A percentile compares a stretch with the other conserved stretches of the same genome.
These are phyloP conservation scores for Ammospiza nelsoni DNA, from an alignment of 2,113 vertebrate genomes.

Conservation along the genomic window DNA sequence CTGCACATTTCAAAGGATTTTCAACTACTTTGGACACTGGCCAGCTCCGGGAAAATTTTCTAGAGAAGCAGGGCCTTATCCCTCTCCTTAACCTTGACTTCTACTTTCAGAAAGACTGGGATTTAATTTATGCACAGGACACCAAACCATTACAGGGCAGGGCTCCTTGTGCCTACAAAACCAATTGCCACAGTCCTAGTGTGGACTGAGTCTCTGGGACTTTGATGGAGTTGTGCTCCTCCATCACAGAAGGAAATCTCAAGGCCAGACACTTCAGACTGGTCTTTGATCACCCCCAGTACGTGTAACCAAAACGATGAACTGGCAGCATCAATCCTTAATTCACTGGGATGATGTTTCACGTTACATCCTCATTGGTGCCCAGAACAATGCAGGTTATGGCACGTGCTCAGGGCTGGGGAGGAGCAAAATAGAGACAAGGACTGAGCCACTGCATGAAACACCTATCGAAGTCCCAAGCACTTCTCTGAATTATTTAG, in stretches of 20 bases:
- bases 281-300: neutral
- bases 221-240: neutral
- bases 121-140: neutral
- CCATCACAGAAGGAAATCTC: neutral
- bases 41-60: neutral
- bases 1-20: neutral
- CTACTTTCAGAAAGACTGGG: neutral
- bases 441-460: neutral
- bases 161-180: neutral
- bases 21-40: neutral
- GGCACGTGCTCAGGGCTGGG: fast-evolving
- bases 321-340: neutral
- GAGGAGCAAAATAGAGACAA: neutral
- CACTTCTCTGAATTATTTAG: neutral
- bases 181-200: neutral
- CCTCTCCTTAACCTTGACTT: neutral
- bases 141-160: neutral
- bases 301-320: neutral
- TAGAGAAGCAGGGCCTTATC: neutral
- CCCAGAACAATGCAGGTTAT: neutral
- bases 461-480: neutral
- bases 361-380: fast-evolving
- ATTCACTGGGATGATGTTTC: neutral
- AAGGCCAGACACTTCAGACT: neutral
- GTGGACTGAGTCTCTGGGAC: neutral